Base-by-base conservation (phyloP, 2,113 vertebrate genomes). In the Oxyura jamaicensis region DNA sequence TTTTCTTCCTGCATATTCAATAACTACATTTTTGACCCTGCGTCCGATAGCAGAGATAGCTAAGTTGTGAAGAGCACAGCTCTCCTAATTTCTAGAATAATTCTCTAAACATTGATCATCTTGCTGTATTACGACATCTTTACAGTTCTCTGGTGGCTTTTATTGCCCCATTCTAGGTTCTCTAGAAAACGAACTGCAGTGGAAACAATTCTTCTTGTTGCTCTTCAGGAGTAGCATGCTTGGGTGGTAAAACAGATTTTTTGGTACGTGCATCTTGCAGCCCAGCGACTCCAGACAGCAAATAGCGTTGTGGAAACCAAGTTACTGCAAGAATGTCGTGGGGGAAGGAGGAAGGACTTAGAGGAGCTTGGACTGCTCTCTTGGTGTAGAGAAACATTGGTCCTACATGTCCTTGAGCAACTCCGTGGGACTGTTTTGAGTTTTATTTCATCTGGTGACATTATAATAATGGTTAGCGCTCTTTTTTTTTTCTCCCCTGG, bases 311-410 rank as follows among this genome's bases (percentile, higher is more conserved):
- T 11, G 12, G 35, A 28, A 74, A 36, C 29, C 22, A 42, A 65
- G 25, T 78, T 84, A 35, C 19, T 62, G 22, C 28, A 62, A 42
- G 16, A 84, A 28, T 66, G 5, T 52, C 31, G 13, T 28, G 16
- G 35, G 36, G 14, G 14, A 66, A 9, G 12, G 41, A 60, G 10
- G 33, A 69, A 78, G 39, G 17, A 81, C 23, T 79, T 42, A 39
- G 13, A 50, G 31, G n/a, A 79, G 39, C 22, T 74, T 74, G 23
- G 21, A 20, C 1, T 1, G 35, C 17, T 82, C 29, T 67, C 52
- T 35, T 0, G 0, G 5, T 42, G 11, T 52, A 29, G 62, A 25
- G 35, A 16, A 39, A 10, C 4, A 23, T 35, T n/a, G 12, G 4
- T 82, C 11, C 50, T 23, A 8, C 11, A 3, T 48, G 17, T 53